These are phyloP conservation scores for Apoda limacodes DNA, from an alignment of 2,888 invertebrate genomes.

Conservation along the genomic window DNA sequence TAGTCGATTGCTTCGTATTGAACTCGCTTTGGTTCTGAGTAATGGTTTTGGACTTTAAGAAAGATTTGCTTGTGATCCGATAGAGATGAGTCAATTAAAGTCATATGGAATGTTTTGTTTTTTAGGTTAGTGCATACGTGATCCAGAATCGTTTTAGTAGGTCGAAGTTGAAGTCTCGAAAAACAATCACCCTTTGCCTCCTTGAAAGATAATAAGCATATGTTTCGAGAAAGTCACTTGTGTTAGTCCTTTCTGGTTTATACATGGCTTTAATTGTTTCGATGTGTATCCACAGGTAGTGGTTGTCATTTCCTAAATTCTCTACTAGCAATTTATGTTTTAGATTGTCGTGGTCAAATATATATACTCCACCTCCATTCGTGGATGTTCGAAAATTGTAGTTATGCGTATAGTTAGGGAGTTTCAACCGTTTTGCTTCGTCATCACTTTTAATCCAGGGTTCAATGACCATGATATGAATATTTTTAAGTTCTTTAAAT, in stretches of 20 bases:
- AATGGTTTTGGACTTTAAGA: conserved; percentile 9
- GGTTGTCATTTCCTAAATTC: conserved; percentile 2
- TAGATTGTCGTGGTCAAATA: conserved; percentile 1
- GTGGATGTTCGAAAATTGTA: not conserved
- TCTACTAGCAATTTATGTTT: not conserved
- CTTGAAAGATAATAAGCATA: too few relatives aligned
- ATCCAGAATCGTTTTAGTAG: conserved; percentile 22
- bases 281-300: conserved; percentile 5
- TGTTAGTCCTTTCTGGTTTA: too few relatives aligned
- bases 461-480: too few relatives aligned
- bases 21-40: conserved; percentile 1
- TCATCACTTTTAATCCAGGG: too few relatives aligned
- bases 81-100: too few relatives aligned
- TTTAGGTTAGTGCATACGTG: conserved; percentile 19
- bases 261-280: too few relatives aligned
- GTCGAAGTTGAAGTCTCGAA: too few relatives aligned
- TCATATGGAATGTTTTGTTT: conserved; percentile 14
- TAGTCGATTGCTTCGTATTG: conserved; percentile 8
- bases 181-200: too few relatives aligned
- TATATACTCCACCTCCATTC: conserved; percentile 2
- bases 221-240: too few relatives aligned
- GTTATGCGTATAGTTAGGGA: too few relatives aligned
- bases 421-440: too few relatives aligned
- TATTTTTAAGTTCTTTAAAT: conserved; percentile 1
- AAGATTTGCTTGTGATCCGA: conserved; percentile 22